Conservation (phyloP, 2,797 vertebrate genomes). For the Lagodon rhomboides region DNA sequence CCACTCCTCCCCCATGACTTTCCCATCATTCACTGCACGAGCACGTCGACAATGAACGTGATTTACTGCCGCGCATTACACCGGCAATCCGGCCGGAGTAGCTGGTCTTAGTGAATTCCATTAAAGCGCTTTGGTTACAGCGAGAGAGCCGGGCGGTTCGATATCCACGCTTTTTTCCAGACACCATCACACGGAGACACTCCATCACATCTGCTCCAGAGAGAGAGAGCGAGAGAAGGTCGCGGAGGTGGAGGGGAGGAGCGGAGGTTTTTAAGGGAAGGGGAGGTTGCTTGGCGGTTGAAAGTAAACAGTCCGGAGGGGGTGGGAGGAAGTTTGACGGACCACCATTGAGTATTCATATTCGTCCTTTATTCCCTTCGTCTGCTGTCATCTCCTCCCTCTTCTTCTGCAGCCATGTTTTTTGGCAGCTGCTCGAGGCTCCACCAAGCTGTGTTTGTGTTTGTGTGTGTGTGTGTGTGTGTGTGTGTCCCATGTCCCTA, state of each 20-base stretch:
- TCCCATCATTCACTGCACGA: slow-evolving; percentile 52
- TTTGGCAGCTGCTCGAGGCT: slow-evolving; percentile 40
- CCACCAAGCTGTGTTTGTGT: slow-evolving; percentile 2
- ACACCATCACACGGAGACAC: slow-evolving; percentile 21
- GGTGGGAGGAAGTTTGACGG: slow-evolving; percentile 16
- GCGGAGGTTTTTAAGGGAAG: slow-evolving; percentile 4
- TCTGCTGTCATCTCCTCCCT: slow-evolving; percentile 32
- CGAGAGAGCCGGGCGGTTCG: slow-evolving; percentile 37
- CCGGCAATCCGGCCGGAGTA: slow-evolving; percentile 39
- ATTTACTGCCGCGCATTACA: slow-evolving; percentile 62
- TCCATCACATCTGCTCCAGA: slow-evolving; percentile 30
- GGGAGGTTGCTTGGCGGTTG: slow-evolving; percentile 1
- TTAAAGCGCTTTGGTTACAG: slow-evolving; percentile 60
- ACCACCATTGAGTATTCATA: background rate
- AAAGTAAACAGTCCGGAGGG: slow-evolving; percentile 12
- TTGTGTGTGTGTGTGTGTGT: background rate
- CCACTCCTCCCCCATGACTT: slow-evolving; percentile 37
- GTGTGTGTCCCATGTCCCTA: background rate
- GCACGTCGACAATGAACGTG: slow-evolving; percentile 43
- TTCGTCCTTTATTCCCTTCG: slow-evolving; percentile 14
- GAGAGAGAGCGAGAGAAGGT: slow-evolving; percentile 28
- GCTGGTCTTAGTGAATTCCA: slow-evolving; percentile 54
- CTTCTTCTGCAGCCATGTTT: slow-evolving; percentile 10
- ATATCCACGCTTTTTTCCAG: slow-evolving; percentile 38
- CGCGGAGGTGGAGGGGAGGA: slow-evolving; percentile 2